Base-by-base conservation (phyloP, 2,888 invertebrate genomes). In the Schizaphis graminum region DNA sequence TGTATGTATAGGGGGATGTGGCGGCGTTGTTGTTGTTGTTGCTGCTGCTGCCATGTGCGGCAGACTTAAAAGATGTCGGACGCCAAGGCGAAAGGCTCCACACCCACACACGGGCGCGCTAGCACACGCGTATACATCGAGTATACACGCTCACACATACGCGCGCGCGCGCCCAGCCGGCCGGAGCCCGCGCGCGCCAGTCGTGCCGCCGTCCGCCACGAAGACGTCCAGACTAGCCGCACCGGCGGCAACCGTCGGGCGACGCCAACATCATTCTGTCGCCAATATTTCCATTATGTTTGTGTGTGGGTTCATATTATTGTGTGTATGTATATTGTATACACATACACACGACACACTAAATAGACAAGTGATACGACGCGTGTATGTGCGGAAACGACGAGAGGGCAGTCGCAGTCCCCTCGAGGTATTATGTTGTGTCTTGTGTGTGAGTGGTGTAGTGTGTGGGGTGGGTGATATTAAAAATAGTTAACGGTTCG, bases 191-290 rank as follows among this genome's bases (percentile, higher is more conserved):
- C 89, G 93, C 92, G 92, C 93, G 93, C 93, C 93, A 93, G 89
- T 89, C 77, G 41, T 88, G 89, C 93, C 93, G 92, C 47, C 88
- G 89, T 89, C 90, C 90, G 93, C 87, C 92, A 57, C 90, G 93
- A 94, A 94, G 93, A 94, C 93, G 93, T 90, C 93, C 93, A 94
- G 93, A 86, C 93, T 94, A 94, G 94, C 94, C 92, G 94, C 90
- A 94, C 90, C 94, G 94, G 94, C 94, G 94, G 84, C 94, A 84
- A 87, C 89, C 77, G 93, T 57, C 93, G 89, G 89, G 89, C 93
- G 94, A 92, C 94, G 94, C 94, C 91, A 94, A 94, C 94, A 94
- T 94, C 94, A 93, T 94, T 92, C 94, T 91, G 94, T 94, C 94
- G 91, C 94, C 94, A 94, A 94, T 94, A 91, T 94, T 94, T 94